These are phyloP conservation scores for Ceriagrion tenellum DNA, from an alignment of 2,888 invertebrate genomes.

Conservation along the genomic window DNA sequence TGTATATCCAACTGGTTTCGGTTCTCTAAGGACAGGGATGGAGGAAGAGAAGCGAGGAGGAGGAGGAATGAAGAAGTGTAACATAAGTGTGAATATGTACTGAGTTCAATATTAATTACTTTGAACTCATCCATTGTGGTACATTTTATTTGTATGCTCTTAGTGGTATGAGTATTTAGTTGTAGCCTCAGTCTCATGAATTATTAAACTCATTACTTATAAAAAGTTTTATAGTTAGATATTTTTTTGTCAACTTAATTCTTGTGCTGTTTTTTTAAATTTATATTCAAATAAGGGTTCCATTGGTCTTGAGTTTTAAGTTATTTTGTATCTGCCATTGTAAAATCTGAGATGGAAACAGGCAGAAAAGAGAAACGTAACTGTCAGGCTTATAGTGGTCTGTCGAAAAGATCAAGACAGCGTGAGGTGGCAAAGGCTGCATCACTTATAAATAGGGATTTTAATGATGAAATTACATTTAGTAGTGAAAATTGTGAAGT, in stretches of 20 bases:
- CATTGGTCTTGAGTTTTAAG: not conserved
- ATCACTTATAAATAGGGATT: not conserved
- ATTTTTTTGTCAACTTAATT: too few relatives aligned
- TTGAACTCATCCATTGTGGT: not conserved
- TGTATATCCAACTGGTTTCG: not conserved
- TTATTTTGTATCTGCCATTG: not conserved
- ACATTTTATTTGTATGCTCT: not conserved
- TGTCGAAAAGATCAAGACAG: not conserved
- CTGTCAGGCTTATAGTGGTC: not conserved
- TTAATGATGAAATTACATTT: not conserved
- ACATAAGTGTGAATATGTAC: not conserved
- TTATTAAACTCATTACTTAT: too few relatives aligned
- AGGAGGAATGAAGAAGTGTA: not conserved
- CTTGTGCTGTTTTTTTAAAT: not conserved
- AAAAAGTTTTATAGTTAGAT: too few relatives aligned
- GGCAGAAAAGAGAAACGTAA: not conserved
- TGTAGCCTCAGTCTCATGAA: too few relatives aligned
- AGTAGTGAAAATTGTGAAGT: not conserved
- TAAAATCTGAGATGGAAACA: constrained; percentile 18
- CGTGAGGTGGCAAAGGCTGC: not conserved
- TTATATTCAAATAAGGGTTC: not conserved
- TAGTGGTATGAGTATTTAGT: not conserved
- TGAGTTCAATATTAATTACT: not conserved
- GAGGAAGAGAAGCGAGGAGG: constrained; percentile 3
- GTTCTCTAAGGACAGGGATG: not conserved